Conservation (phyloP, 2,888 invertebrate genomes). For the Lasioglossum morio region DNA sequence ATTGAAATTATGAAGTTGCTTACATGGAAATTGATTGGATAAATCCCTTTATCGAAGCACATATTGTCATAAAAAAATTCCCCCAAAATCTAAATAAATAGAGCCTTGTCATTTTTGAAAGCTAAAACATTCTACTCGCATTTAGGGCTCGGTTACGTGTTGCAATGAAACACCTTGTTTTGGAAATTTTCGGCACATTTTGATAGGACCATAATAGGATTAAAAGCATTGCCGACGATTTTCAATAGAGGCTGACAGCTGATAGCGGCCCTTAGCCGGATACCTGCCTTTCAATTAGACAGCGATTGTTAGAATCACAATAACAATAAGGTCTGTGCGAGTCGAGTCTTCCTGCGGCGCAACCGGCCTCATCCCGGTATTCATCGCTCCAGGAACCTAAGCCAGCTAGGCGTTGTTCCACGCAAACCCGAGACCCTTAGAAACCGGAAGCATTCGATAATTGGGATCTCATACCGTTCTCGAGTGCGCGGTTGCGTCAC, state of each 20-base stretch:
- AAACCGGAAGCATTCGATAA: constrained; percentile 68
- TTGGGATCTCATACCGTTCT: constrained; percentile 63
- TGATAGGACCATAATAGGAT: too few relatives aligned
- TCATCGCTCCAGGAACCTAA: constrained; percentile 19
- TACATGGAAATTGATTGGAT: too few relatives aligned
- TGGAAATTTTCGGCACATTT: too few relatives aligned
- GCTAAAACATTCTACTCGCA: too few relatives aligned
- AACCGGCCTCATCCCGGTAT: constrained; percentile 1
- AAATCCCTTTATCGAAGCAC: too few relatives aligned
- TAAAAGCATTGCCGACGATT: neutral
- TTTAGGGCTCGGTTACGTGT: too few relatives aligned
- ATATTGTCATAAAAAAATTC: too few relatives aligned
- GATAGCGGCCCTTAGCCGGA: constrained; percentile 3
- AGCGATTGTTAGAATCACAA: constrained; percentile 1
- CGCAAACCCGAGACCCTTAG: constrained; percentile 40
- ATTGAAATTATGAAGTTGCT: too few relatives aligned
- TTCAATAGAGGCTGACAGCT: neutral
- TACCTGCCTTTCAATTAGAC: constrained; percentile 19
- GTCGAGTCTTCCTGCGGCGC: neutral
- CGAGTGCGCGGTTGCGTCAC: constrained; percentile 72
- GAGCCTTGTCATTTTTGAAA: too few relatives aligned
- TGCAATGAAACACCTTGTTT: too few relatives aligned
- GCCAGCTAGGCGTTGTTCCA: constrained; percentile 41
- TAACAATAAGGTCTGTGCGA: neutral
- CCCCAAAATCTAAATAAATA: too few relatives aligned